phyloP scores from a whole-genome alignment of 2,113 vertebrate genomes.

The Ageneiosus marmoratus region DNA sequence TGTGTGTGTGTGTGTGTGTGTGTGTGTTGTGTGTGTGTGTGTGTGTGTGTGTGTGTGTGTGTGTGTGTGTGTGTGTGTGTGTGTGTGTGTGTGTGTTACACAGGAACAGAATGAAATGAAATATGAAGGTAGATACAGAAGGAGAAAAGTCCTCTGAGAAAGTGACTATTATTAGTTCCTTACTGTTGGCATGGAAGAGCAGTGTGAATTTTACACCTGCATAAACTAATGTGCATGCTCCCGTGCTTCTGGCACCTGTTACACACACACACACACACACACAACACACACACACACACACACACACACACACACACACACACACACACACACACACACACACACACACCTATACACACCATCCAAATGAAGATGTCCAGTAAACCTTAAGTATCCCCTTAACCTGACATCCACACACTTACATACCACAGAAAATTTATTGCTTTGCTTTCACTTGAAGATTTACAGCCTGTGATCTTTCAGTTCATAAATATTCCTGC shows the following conservation, averaged over 20 bases:
- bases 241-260: constrained; percentile 26
- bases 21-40: neutral
- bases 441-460: constrained; percentile 37
- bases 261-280: neutral
- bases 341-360: constrained; percentile 8
- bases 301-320: constrained; percentile 36
- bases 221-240: constrained; percentile 59
- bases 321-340: constrained; percentile 25
- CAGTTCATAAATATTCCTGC: constrained; percentile 26
- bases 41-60: no score
- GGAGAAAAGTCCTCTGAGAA: neutral
- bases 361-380: constrained; percentile 42
- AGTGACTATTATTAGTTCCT: neutral
- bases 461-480: constrained; percentile 46
- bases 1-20: neutral
- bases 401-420: constrained; percentile 45
- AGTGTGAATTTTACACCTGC: constrained; percentile 70
- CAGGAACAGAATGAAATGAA: neutral
- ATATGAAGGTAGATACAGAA: neutral
- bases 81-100: neutral
- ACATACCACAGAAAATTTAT: constrained; percentile 52
- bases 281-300: neutral
- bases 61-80: no score
- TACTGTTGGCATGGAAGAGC: constrained; percentile 1
- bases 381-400: constrained; percentile 58